Base-by-base conservation (phyloP, 2,888 invertebrate species). In the Cheilosia soror region DNA sequence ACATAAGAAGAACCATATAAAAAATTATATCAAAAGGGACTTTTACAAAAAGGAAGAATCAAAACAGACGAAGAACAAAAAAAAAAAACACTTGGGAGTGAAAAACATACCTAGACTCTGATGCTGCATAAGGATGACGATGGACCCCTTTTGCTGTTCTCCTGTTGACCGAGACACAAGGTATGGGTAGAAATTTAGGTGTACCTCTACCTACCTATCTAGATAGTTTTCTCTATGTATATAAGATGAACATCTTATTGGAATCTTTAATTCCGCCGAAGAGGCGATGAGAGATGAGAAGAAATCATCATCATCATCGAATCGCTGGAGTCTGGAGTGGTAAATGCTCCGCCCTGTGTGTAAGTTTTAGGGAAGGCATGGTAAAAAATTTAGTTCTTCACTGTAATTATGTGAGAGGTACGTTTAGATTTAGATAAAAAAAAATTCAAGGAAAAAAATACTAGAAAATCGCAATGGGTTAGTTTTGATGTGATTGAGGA, bases 281-380 rank as follows among this genome's bases (percentile, higher is more conserved):
- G 15, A 47, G 44, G 7, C 44, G 44, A 47, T 47, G 44, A 47
- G 44, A 47, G 60, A 79, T 58, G 68, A 42, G 55, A 75, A 47
- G 76, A 65, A 76, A 69, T 75, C 69, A 40, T 49, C 55, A 40
- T 49, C 55, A 66, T 29, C 44, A 33, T 37, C 37, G 31, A 29
- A 49, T 58, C 51, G 65, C 47, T 47, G 4, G 27, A 9, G 20
- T 25, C 4, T 42, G 49, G 82, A 71, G 66, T 60, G 80, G 71
- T 68, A 81, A 51, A 72, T 72, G 85, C 85, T 81, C 85, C 85
- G 85, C 85, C 85, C 71, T 72, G 77, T 77, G 85, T 44, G 31
- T 68, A 42, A 49, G 44, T 62, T 66, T 62, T 44, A 47, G 68
- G 62, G 76, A 47, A 77, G 58, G 20, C 72, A 20, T 31, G 51